Conservation (phyloP, 2,797 vertebrate species). For the Cossypha niveicapilla region DNA sequence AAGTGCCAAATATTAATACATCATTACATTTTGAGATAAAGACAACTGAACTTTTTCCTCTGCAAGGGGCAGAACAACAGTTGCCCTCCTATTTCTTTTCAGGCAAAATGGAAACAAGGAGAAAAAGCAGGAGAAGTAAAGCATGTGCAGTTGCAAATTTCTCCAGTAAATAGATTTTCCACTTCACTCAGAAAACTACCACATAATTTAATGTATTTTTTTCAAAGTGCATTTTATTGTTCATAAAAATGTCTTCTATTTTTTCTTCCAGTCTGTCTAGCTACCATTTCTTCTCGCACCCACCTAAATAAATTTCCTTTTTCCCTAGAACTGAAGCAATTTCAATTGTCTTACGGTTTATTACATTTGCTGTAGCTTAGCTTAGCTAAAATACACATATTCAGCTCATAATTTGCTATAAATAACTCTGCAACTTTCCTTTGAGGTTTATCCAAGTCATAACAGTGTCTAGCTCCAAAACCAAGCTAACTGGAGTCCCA, state of each 20-base stretch:
- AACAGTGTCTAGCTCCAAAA: neutral
- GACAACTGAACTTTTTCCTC: neutral
- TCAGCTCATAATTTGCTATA: neutral
- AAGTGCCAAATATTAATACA: neutral
- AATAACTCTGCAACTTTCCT: conserved; percentile 7
- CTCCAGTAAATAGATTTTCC: neutral
- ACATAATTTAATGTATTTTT: neutral
- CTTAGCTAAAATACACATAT: conserved; percentile 1
- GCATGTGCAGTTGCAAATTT: neutral
- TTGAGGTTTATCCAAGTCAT: conserved; percentile 8
- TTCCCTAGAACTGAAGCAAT: neutral
- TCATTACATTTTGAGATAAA: neutral
- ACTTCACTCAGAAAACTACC: neutral
- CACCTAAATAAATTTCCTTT: neutral
- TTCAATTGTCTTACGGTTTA: neutral
- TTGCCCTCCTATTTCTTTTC: neutral
- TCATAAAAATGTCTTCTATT: neutral
- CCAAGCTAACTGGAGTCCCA: neutral
- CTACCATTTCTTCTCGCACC: neutral
- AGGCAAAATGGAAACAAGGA: neutral
- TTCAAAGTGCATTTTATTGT: neutral
- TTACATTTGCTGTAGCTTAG: neutral
- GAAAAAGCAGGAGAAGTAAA: neutral
- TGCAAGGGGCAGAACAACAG: neutral
- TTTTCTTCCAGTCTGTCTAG: neutral